Evolutionary conservation across 2,888 invertebrate genomes (phyloP).

Genomic region (Epinotia demarniana): DNA sequence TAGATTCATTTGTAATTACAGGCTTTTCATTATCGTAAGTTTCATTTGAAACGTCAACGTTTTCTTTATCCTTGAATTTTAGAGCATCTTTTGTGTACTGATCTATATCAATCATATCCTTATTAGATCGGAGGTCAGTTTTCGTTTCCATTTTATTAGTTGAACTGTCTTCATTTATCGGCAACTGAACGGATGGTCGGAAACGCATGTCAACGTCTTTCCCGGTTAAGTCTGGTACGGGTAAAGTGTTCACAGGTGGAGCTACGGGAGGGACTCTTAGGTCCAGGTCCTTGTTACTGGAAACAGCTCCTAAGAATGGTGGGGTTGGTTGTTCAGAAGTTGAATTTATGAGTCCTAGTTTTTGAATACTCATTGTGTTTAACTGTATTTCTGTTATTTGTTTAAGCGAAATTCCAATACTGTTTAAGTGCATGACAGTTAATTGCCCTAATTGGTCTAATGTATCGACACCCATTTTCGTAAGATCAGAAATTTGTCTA

Average conservation of each 20-base stretch:
- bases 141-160: conserved; percentile 51
- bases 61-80: conserved; percentile 81
- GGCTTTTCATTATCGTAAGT: conserved; percentile 67
- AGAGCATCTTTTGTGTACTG: conserved; percentile 83
- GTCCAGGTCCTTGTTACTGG: conserved; percentile 75
- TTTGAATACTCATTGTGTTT: conserved; percentile 85
- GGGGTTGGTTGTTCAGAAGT: conserved; percentile 63
- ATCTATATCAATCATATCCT: conserved; percentile 81
- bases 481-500: conserved; percentile 85
- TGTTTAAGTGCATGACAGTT: conserved; percentile 85
- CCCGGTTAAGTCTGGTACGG: conserved; percentile 70
- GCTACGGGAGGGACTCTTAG: conserved; percentile 75
- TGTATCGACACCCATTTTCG: conserved; percentile 85
- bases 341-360: conserved; percentile 77
- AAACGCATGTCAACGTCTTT: conserved; percentile 82
- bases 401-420: conserved; percentile 84
- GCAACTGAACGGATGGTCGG: conserved; percentile 60
- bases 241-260: conserved; percentile 59
- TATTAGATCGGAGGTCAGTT: conserved; percentile 63
- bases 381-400: conserved; percentile 86
- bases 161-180: conserved; percentile 57
- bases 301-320: conserved; percentile 57
- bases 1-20: conserved; percentile 63
- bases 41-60: conserved; percentile 76
- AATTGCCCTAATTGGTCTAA: conserved; percentile 86